A percentile compares a stretch with the other conserved stretches of the same genome.
phyloP scores from a whole-genome alignment of 1,140 invertebrate species.

The Drosophila nikananu region DNA sequence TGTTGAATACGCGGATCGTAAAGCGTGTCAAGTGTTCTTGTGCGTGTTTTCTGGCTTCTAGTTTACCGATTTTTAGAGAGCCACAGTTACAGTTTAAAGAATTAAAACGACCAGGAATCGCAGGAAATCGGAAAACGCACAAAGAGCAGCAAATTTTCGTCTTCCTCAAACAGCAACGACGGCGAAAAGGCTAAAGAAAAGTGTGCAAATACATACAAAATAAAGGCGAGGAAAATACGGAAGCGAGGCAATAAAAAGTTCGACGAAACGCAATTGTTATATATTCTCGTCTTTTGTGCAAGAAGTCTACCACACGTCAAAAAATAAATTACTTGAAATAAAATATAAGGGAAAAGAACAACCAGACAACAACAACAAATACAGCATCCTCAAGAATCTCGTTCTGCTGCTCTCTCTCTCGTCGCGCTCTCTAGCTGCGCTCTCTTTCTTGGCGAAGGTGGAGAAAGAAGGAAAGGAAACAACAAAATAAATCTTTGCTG shows the following conservation, averaged over 20 bases:
- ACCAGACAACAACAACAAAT: slow-evolving; percentile 20
- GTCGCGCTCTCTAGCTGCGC: slow-evolving; percentile 2
- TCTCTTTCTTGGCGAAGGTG: slow-evolving; percentile 25
- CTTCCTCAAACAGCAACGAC: slow-evolving; percentile 28
- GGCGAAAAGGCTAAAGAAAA: slow-evolving; percentile 36
- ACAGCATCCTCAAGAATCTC: slow-evolving; percentile 46
- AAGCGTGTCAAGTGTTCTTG: slow-evolving; percentile 21
- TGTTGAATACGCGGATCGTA: slow-evolving; percentile 4
- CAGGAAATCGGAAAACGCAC: slow-evolving; percentile 12
- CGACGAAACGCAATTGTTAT: slow-evolving; percentile 34
- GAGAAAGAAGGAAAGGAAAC: slow-evolving; percentile 19
- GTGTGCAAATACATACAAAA: slow-evolving; percentile 28
- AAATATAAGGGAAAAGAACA: slow-evolving; percentile 16
- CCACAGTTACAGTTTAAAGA: background rate
- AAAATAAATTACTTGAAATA: slow-evolving; percentile 44
- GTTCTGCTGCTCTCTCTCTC: slow-evolving; percentile 4
- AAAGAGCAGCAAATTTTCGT: slow-evolving; percentile 32
- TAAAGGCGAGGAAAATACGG: slow-evolving; percentile 45
- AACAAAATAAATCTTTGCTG: slow-evolving; percentile 30
- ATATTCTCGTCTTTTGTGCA: slow-evolving; percentile 54
- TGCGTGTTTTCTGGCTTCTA: slow-evolving; percentile 20
- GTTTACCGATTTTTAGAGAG: slow-evolving; percentile 22
- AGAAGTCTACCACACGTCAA: slow-evolving; percentile 33
- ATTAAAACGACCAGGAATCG: slow-evolving; percentile 20
- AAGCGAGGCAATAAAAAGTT: slow-evolving; percentile 43